Evolutionary conservation across 2,888 invertebrate genomes (phyloP).

Genomic region (Noctuana brunneofusca): DNA sequence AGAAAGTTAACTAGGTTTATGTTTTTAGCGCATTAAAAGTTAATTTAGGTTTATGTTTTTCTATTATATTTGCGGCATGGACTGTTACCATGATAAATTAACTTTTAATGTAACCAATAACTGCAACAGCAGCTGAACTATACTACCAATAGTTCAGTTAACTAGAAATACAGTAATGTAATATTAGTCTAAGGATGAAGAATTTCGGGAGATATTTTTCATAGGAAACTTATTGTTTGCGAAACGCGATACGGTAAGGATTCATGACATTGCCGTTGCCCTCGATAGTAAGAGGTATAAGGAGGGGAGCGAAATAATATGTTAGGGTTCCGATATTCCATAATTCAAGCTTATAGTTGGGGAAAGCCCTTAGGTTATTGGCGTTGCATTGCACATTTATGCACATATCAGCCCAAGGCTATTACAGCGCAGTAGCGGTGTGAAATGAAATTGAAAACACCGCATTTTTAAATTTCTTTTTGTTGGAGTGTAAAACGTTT

Average conservation of each 20-base stretch:
- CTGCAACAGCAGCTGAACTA: no score
- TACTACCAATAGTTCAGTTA: no score
- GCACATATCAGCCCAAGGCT: neutral
- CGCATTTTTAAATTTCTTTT: no score
- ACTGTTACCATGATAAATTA: no score
- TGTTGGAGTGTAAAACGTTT: no score
- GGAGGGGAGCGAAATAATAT: neutral
- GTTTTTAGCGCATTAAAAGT: no score
- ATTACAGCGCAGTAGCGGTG: neutral
- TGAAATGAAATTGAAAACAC: neutral
- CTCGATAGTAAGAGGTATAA: neutral
- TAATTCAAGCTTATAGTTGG: neutral
- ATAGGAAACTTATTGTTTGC: neutral
- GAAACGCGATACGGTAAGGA: constrained; percentile 2
- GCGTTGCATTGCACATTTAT: neutral
- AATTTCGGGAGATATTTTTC: neutral
- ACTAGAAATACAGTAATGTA: neutral
- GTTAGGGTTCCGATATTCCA: neutral
- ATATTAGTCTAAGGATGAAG: neutral
- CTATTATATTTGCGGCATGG: no score
- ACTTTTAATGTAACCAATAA: no score
- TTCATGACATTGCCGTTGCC: constrained; percentile 3
- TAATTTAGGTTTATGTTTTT: no score
- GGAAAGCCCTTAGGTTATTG: neutral
- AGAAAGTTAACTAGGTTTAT: no score